Base-by-base conservation (phyloP, 1,140 invertebrate genomes). In the Bombus superbus region DNA sequence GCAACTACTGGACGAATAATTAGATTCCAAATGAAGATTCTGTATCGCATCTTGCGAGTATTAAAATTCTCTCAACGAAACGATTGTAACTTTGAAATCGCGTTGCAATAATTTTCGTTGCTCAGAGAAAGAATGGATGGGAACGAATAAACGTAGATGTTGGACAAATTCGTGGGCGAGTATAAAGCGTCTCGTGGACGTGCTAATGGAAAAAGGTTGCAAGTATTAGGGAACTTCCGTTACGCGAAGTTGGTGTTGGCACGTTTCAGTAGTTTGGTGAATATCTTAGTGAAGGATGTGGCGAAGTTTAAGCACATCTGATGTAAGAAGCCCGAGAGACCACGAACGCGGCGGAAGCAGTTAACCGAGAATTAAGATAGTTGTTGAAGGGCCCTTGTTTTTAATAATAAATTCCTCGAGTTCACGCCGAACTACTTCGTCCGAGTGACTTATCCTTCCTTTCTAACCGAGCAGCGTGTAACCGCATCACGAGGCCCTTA, bases 321-420 rank as follows among this genome's bases (percentile, higher is more conserved):
- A 81, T 68, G 78, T 79, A 73, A 81, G 79, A 81, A 85, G 35
- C 38, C 4, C 44, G n/a, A 22, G 47, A 53, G 47, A 53, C 47
- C 77, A 59, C 71, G 32, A 57, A 68, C 81, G 62, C 35, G 13
- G 66, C 44, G 32, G 83, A 68, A 84, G 83, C 84, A 89, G 85
- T 91, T 91, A 89, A 66, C 69, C 79, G 66, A 79, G 86, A 91
- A 92, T 89, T 87, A 90, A 92, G 87, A 92, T 92, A 91, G 85
- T 92, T 90, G 73, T 75, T 69, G 38, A 32, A 79, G 83, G 44
- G 66, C 86, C 71, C 77, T 84, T 84, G 78, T 90, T 92, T 92
- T 90, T 88, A 87, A 92, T 92, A 91, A 92, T 91, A 90, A 90
- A 91, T 90, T 90, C 42, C 69, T 40, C 28, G 57, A 40, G 53